Percentiles rank a stretch among this genome's conserved stretches.
These are phyloP conservation scores for Camponotus fellah DNA, from an alignment of 2,888 invertebrate species.

Conservation along the genomic window DNA sequence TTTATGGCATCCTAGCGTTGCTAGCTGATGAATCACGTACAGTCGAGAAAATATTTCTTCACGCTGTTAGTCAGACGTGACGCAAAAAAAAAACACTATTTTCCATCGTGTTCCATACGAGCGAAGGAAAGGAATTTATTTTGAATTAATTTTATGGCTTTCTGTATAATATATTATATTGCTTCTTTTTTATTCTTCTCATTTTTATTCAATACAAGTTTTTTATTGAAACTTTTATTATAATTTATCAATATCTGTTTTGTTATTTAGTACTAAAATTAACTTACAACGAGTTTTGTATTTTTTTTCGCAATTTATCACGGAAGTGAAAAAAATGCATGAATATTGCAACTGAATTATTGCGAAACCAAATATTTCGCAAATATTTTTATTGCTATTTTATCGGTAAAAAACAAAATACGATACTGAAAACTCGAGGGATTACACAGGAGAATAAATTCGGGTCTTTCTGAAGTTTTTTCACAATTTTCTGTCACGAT, in stretches of 20 bases:
- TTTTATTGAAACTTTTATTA: not conserved
- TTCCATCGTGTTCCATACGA: slow-evolving; percentile 5
- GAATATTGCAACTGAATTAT: not conserved
- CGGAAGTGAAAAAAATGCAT: not conserved
- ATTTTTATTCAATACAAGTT: not conserved
- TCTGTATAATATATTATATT: not conserved
- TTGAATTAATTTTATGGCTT: slow-evolving; percentile 19
- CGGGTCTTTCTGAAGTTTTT: not conserved
- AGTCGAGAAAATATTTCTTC: slow-evolving; percentile 41
- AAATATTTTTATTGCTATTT: not conserved
- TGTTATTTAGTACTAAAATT: not conserved
- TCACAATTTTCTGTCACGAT: not conserved
- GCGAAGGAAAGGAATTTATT: not conserved
- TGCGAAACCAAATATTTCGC: not conserved
- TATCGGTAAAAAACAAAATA: not conserved
- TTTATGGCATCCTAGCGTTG: not conserved
- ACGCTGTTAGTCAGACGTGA: slow-evolving; percentile 28
- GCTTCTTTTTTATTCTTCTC: not conserved
- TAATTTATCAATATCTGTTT: not conserved
- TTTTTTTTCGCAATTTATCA: not conserved
- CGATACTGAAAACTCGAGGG: slow-evolving; percentile 18
- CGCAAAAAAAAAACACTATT: slow-evolving; percentile 32
- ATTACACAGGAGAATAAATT: slow-evolving; percentile 15
- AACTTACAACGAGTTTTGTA: not conserved
- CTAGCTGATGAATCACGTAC: slow-evolving; percentile 32